Evolutionary conservation across 2,888 invertebrate genomes (phyloP).

Genomic region (Pollenia amentaria): DNA sequence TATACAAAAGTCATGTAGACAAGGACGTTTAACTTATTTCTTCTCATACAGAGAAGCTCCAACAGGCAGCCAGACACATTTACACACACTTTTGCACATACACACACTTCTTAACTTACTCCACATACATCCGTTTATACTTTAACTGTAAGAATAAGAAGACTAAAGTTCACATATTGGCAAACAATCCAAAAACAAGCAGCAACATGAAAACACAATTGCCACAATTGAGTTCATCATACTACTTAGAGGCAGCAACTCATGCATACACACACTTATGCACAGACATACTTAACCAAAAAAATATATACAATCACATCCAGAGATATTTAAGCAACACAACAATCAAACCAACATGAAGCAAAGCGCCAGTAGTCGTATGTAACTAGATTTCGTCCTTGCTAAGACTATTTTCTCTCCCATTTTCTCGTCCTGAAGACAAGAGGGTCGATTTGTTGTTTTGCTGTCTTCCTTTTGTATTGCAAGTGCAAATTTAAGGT

Average conservation of each 20-base stretch:
- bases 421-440: slow-evolving; percentile 58
- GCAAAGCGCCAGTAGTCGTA: slow-evolving; percentile 14
- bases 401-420: slow-evolving; percentile 71
- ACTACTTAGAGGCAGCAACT: slow-evolving; percentile 27
- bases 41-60: slow-evolving; percentile 24
- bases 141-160: slow-evolving; percentile 70
- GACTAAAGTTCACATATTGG: slow-evolving; percentile 74
- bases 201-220: slow-evolving; percentile 70
- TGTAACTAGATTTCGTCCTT: slow-evolving; percentile 69
- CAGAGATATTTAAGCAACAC: slow-evolving; percentile 25
- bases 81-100: background rate
- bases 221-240: slow-evolving; percentile 73
- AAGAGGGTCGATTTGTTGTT: slow-evolving; percentile 33
- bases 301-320: slow-evolving; percentile 13
- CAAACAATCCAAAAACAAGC: slow-evolving; percentile 68
- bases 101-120: background rate
- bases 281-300: background rate
- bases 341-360: background rate
- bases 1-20: slow-evolving; percentile 63
- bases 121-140: background rate
- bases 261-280: slow-evolving; percentile 19
- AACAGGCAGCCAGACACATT: slow-evolving; percentile 21
- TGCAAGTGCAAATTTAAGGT: slow-evolving; percentile 65
- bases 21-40: slow-evolving; percentile 68
- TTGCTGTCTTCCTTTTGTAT: slow-evolving; percentile 58